Evolutionary conservation across 2,888 invertebrate genomes (phyloP).

Genomic region (Dolichomitus sp.): DNA sequence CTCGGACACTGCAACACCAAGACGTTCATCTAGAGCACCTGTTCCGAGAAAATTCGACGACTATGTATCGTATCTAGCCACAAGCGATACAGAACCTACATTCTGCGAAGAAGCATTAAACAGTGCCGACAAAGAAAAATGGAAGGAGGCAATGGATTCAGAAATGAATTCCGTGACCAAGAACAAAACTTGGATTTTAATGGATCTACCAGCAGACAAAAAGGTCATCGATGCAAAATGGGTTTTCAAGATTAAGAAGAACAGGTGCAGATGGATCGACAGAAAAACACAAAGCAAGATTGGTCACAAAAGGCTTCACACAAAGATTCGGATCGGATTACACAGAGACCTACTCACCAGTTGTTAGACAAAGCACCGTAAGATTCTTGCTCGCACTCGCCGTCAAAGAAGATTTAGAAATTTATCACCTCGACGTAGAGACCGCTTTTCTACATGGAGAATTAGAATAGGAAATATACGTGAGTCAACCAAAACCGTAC

Average conservation of each 20-base stretch:
- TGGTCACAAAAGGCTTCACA: slow-evolving; percentile 69
- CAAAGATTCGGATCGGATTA: slow-evolving; percentile 73
- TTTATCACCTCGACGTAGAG: slow-evolving; percentile 58
- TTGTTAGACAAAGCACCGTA: slow-evolving; percentile 70
- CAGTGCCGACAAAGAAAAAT: slow-evolving; percentile 34
- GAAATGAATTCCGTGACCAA: slow-evolving; percentile 54
- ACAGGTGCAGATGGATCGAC: slow-evolving; percentile 27
- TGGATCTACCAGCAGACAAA: slow-evolving; percentile 47
- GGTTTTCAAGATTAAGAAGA: slow-evolving; percentile 66
- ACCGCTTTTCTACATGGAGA: background rate
- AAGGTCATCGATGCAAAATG: slow-evolving; percentile 63
- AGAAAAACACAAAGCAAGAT: slow-evolving; percentile 18
- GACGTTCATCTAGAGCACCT: background rate
- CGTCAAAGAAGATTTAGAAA: slow-evolving; percentile 66
- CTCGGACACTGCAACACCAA: background rate
- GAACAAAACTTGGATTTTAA: slow-evolving; percentile 66
- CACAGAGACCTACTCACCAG: slow-evolving; percentile 74
- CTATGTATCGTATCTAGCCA: background rate
- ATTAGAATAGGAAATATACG: background rate
- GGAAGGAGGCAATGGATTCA: slow-evolving; percentile 64
- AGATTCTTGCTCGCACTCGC: slow-evolving; percentile 71
- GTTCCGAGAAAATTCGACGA: background rate
- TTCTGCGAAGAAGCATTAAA: slow-evolving; percentile 25
- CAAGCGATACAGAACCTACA: background rate
- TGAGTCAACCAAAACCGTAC: background rate